phyloP scores from a whole-genome alignment of 2,888 invertebrate species.

The Scrobipalpa costella region DNA sequence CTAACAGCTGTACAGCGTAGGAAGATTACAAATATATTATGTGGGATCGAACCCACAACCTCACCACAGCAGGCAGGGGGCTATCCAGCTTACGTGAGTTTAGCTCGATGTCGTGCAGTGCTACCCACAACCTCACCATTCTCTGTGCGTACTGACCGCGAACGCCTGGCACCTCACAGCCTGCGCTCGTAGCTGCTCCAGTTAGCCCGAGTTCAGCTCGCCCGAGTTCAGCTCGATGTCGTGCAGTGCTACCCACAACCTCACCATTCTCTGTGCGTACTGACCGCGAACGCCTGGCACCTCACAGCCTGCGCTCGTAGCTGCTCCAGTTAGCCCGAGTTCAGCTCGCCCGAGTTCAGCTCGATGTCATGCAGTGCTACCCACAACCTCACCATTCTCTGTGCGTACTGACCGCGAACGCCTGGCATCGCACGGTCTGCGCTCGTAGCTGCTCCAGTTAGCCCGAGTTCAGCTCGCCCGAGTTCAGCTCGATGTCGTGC shows the following conservation, averaged over 20 bases:
- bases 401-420: slow-evolving; percentile 15
- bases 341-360: slow-evolving; percentile 58
- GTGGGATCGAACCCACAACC: too few species aligned
- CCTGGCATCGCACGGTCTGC: slow-evolving; percentile 2
- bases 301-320: slow-evolving; percentile 38
- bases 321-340: slow-evolving; percentile 56
- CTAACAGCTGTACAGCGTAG: too few species aligned
- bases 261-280: not conserved
- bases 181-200: slow-evolving; percentile 47
- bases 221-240: slow-evolving; percentile 63
- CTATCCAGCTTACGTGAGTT: slow-evolving; percentile 61
- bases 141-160: not conserved
- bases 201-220: slow-evolving; percentile 59
- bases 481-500: slow-evolving; percentile 63
- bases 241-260: too few species aligned
- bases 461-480: slow-evolving; percentile 58
- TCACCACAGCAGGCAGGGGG: too few species aligned
- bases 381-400: too few species aligned
- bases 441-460: slow-evolving; percentile 53
- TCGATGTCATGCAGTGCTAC: slow-evolving; percentile 66
- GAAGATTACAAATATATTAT: too few species aligned
- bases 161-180: not conserved
- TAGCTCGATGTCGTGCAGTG: slow-evolving; percentile 62
- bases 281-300: too few species aligned
- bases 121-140: too few species aligned